Percentiles rank a stretch among this genome's conserved stretches.
phyloP scores from a whole-genome alignment of 2,888 invertebrate genomes.

The Pammene fasciana region DNA sequence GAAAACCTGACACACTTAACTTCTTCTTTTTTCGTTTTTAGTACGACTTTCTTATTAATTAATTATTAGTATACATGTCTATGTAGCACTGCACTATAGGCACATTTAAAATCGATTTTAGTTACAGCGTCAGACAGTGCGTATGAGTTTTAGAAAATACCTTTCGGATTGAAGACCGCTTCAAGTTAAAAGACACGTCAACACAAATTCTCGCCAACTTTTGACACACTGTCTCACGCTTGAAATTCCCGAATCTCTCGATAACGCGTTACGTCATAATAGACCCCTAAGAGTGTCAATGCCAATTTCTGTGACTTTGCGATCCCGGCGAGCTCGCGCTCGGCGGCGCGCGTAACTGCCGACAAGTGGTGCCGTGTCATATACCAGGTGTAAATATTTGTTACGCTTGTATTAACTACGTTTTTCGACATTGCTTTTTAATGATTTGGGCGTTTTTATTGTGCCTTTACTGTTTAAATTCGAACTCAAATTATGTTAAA shows the following conservation, averaged over 20 bases:
- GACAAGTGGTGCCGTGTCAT: slow-evolving; percentile 48
- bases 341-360: slow-evolving; percentile 53
- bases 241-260: slow-evolving; percentile 32
- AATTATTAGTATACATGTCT: no score
- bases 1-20: no score
- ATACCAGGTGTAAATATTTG: slow-evolving; percentile 44
- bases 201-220: not conserved
- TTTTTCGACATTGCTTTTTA: slow-evolving; percentile 9
- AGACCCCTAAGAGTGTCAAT: slow-evolving; percentile 44
- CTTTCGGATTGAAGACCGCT: no score
- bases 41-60: no score
- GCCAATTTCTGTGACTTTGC: slow-evolving; percentile 47
- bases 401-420: slow-evolving; percentile 35
- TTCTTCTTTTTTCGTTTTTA: no score
- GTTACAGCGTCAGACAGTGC: no score
- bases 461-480: no score
- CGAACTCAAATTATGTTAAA: no score
- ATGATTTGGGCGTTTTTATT: not conserved
- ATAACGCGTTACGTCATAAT: slow-evolving; percentile 30
- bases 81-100: no score
- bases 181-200: not conserved
- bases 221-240: not conserved
- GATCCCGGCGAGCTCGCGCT: slow-evolving; percentile 54
- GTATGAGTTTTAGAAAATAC: no score
- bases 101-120: no score